These are phyloP conservation scores for Endotricha flammealis DNA, from an alignment of 2,888 invertebrate species.

Conservation along the genomic window DNA sequence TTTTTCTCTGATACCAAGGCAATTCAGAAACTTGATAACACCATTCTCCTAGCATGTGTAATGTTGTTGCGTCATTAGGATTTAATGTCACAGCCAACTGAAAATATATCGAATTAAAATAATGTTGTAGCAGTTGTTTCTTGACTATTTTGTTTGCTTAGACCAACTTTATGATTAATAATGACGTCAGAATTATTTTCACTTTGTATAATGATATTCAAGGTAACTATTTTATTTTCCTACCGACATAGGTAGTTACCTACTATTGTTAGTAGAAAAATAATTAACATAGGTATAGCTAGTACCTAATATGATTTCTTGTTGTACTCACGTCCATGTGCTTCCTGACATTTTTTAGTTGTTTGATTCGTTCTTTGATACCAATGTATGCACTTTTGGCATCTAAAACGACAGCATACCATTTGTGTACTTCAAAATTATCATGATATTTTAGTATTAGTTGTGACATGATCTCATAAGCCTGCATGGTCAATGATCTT, in stretches of 20 bases:
- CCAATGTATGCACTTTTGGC: constrained; percentile 85
- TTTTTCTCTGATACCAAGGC: constrained; percentile 89
- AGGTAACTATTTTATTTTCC: too few species aligned
- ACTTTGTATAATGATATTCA: too few species aligned
- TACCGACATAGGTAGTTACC: too few species aligned
- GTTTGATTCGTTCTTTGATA: constrained; percentile 84
- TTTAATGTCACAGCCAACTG: constrained; percentile 88
- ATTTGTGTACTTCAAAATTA: constrained; percentile 78
- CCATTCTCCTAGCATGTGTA: constrained; percentile 92
- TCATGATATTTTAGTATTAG: constrained; percentile 79
- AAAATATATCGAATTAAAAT: constrained; percentile 10
- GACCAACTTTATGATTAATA: too few species aligned
- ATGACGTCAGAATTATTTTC: too few species aligned
- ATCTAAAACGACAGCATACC: constrained; percentile 86
- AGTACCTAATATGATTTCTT: too few species aligned
- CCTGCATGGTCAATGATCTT: constrained; percentile 81
- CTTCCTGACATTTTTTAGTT: constrained; percentile 84
- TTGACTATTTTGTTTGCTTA: too few species aligned
- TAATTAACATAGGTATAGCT: too few species aligned
- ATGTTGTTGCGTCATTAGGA: constrained; percentile 88
- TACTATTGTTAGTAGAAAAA: too few species aligned
- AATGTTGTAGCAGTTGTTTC: too few species aligned
- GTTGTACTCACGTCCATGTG: constrained; percentile 86
- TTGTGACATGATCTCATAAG: constrained; percentile 79
- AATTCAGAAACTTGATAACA: constrained; percentile 90